Percentiles rank a stretch among this genome's conserved stretches.
These are phyloP conservation scores for Chironex yamaguchii DNA, from an alignment of 30 jellyfish, hydroid and myxozoan species.

Conservation along the genomic window DNA sequence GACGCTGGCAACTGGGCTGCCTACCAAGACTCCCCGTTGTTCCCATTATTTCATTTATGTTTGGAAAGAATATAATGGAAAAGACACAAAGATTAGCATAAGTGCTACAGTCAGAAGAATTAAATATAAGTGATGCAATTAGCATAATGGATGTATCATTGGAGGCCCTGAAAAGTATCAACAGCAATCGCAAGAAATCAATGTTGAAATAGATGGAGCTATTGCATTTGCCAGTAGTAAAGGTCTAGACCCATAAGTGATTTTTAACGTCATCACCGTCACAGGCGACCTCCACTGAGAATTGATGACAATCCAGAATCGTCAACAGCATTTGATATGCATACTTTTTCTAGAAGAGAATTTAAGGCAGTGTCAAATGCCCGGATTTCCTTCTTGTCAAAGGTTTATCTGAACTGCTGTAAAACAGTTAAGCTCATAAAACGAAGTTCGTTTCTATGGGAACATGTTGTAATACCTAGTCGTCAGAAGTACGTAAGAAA, in stretches of 20 bases:
- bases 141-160: slow-evolving; percentile 4
- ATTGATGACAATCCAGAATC: slow-evolving; percentile 33
- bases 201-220: slow-evolving; percentile 23
- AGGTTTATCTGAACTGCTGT: slow-evolving; percentile 19
- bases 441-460: too few relatives aligned
- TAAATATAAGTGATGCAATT: slow-evolving; percentile 18
- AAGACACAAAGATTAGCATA: slow-evolving; percentile 14
- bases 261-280: slow-evolving; percentile 23
- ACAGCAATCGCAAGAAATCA: slow-evolving; percentile 10
- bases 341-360: neutral
- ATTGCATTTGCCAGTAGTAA: neutral
- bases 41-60: neutral
- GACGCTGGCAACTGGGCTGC: slow-evolving; percentile 39
- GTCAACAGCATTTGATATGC: neutral
- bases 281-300: slow-evolving; percentile 17
- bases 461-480: too few relatives aligned
- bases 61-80: slow-evolving; percentile 9
- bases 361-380: slow-evolving; percentile 24
- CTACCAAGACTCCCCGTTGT: slow-evolving; percentile 5
- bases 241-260: slow-evolving; percentile 24
- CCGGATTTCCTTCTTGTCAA: slow-evolving; percentile 10
- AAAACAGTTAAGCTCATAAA: slow-evolving; percentile 28
- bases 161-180: neutral
- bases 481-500: too few relatives aligned
- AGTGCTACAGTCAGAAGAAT: slow-evolving; percentile 9